Conservation (phyloP, 2,113 vertebrate species). For the Antechinus flavipes region DNA sequence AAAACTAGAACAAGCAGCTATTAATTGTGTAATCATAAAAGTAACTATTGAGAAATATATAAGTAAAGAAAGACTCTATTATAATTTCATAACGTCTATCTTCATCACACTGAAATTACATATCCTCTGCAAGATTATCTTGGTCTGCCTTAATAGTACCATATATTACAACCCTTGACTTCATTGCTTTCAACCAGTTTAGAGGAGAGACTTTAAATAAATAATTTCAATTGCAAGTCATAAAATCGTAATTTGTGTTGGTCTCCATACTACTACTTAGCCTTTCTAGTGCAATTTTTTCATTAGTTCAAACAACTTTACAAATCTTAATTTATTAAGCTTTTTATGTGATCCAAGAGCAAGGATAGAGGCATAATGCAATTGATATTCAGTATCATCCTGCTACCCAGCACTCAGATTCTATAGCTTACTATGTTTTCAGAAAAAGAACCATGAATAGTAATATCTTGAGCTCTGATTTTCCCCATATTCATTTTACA, state of each 20-base stretch:
- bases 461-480: not conserved
- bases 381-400: not conserved
- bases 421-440: not conserved
- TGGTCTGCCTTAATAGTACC: not conserved
- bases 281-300: not conserved
- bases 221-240: not conserved
- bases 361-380: not conserved
- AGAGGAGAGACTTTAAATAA: not conserved
- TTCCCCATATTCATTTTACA: not conserved
- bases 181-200: not conserved
- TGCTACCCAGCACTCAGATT: not conserved
- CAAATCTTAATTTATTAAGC: not conserved
- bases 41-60: not conserved
- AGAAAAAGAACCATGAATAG: not conserved
- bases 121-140: not conserved
- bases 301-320: not conserved
- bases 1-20: not conserved
- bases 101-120: not conserved
- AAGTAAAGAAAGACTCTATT: not conserved
- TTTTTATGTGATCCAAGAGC: not conserved
- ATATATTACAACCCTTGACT: not conserved
- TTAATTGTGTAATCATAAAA: not conserved
- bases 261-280: not conserved
- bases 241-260: not conserved
- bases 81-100: not conserved